A percentile compares a stretch with the other conserved stretches of the same genome.
Conservation (phyloP, 2,113 vertebrate species). For the Callopanchax toddi region DNA sequence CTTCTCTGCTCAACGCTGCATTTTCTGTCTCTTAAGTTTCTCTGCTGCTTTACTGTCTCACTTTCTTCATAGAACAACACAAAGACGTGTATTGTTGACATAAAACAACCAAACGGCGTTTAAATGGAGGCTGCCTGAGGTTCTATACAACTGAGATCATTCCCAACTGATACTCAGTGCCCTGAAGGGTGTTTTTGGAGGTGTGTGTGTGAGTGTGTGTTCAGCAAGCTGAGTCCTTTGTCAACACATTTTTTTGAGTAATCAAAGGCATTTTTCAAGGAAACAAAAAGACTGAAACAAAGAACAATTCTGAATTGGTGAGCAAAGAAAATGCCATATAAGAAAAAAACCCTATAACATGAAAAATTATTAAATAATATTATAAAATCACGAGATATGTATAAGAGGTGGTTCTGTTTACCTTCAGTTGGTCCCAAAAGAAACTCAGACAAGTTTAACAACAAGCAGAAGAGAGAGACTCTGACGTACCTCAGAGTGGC, state of each 20-base stretch:
- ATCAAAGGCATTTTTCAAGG: too few species aligned
- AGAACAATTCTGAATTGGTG: too few species aligned
- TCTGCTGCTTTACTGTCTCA: background rate
- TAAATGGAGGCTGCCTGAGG: slow-evolving; percentile 1
- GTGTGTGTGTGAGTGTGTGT: background rate
- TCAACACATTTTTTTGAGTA: too few species aligned
- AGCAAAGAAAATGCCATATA: too few species aligned
- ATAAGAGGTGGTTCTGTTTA: too few species aligned
- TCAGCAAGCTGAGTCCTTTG: too few species aligned
- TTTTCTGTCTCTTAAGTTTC: background rate
- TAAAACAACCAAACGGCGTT: slow-evolving; percentile 19
- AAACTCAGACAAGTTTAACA: slow-evolving; percentile 10
- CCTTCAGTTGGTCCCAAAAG: background rate
- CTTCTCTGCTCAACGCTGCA: background rate
- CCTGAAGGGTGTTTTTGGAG: background rate
- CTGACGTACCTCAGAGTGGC: slow-evolving; percentile 65
- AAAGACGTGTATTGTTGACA: slow-evolving; percentile 8
- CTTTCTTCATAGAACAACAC: slow-evolving; percentile 4
- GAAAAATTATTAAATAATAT: too few species aligned
- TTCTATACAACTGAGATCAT: background rate
- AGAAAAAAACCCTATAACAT: too few species aligned
- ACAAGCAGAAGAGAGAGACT: slow-evolving; percentile 14
- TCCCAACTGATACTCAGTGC: background rate
- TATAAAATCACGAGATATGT: too few species aligned
- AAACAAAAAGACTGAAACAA: too few species aligned